Base-by-base conservation (phyloP, 2,113 vertebrate species). In the Ciconia stormi region DNA sequence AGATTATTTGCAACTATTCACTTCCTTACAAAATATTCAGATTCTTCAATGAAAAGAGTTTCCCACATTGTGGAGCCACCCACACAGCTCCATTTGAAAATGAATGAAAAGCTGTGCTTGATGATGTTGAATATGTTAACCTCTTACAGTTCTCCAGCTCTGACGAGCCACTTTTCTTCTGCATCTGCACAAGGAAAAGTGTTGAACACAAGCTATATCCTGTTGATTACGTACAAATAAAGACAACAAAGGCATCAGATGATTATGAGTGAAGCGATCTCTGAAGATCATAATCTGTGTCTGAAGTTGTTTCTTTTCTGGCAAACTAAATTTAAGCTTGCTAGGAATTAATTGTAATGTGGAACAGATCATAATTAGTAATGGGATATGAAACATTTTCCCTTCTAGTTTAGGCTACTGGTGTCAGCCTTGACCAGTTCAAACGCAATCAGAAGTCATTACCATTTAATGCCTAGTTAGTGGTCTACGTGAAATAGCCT, bases 1-100 rank as follows among this genome's bases (percentile, higher is more conserved):
- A 98, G 98, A 98, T 98, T 99, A 99, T 98, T 98, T 98, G 99
- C 98, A 97, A 97, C 98, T 98, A 98, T 99, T 99, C 98, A 99
- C 98, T 99, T 98, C 98, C 98, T 98, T 98, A 98, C 98, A 98
- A 98, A 99, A 99, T 99, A 98, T 98, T 98, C 98, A 92, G 97
- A 97, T 98, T 98, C 95, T 97, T 99, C 98, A 99, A 99, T 99
- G 98, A 98, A 98, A 98, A 98, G 97, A 97, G 95, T 98, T 98
- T 98, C 98, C 98, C 98, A 99, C 99, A 99, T 98, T 98, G 98
- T 98, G 98, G 74, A 97, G 97, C 98, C 98, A 99, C 99, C 99
- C 98, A 99, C 99, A 97, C 98, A 97, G 93, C 90, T 90, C 94
- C 93, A 79, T 97, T 93, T 62, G 94, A 69, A 90, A 94, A 88